Evolutionary conservation across 2,113 vertebrate genomes (phyloP), one percentile per base, ranked within the genome.

Genomic region (Dipodomys ordii): DNA sequence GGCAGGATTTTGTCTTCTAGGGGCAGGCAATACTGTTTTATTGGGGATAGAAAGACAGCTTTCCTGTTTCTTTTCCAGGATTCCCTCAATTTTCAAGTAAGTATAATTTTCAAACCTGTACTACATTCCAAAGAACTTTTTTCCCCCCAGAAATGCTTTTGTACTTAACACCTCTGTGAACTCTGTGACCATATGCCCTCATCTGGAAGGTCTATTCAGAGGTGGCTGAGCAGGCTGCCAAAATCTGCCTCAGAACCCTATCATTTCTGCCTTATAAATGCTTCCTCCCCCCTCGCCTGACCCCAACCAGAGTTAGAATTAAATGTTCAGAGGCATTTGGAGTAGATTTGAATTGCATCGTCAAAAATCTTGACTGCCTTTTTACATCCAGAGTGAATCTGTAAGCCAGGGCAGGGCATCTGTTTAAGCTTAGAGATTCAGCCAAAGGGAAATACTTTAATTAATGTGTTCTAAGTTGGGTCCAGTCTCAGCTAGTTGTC

Each of bases 121-220:
- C 16, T 94, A 44, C 49, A 84, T 27, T 97, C 49, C 88, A 68
- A 91, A 92, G 35, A 53, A 6, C 30, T 76, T 82, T 88, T 20
- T 93, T 92, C 82, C 74, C 76, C 91, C 95, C 6, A 94, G 96
- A 93, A 97, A 96, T 98, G 97, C 97, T 98, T 98, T 97, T 97
- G 93, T 92, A 96, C 96, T 98, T 97, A 97, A 96, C 97, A 98
- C 96, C 92, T 97, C 96, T 13, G 4, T 94, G 80, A 98, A 97
- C 95, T 77, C 94, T 93, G 95, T 93, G 97, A 95, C 92, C 94
- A 68, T 83, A 0, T 11, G 85, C 65, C 87, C 88, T 97, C 96
- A 83, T 98, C 97, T 98, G 98, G 96, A 98, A 98, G 97, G 94
- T 94, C 93, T 91, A 96, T 97, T 97, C 80, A 32, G 92, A 97